A percentile compares a stretch with the other conserved stretches of the same genome.
phyloP scores from a whole-genome alignment of 2,113 vertebrate species.

The Charadrius vociferus region DNA sequence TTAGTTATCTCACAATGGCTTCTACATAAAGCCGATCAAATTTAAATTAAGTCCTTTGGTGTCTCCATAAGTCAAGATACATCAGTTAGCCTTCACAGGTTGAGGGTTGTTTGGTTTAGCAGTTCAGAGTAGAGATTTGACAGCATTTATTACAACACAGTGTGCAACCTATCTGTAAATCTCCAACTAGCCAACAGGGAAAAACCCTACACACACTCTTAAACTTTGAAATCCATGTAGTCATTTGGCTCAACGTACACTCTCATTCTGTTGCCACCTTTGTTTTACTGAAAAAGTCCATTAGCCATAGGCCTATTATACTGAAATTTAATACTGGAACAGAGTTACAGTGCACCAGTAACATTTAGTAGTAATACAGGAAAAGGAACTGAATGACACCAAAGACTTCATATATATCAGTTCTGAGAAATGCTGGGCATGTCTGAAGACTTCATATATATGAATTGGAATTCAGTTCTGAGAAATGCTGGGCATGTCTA shows the following conservation, averaged over 20 bases:
- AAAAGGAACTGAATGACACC: background rate
- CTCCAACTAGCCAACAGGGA: background rate
- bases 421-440: background rate
- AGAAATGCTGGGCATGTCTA: background rate
- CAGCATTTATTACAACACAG: background rate
- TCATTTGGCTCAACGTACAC: background rate
- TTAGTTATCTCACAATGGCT: background rate
- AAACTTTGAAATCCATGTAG: fast-evolving
- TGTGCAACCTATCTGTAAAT: background rate
- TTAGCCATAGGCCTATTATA: background rate
- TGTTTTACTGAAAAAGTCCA: background rate
- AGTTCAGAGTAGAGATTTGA: background rate
- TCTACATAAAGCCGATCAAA: background rate
- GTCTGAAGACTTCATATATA: background rate
- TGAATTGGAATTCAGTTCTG: background rate
- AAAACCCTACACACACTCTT: background rate
- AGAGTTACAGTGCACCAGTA: background rate
- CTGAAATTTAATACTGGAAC: background rate
- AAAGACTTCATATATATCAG: background rate
- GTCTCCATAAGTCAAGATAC: fast-evolving
- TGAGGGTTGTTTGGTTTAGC: background rate
- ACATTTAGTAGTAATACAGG: background rate
- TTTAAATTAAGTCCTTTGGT: background rate
- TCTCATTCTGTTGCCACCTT: background rate
- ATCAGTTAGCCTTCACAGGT: background rate